Conservation (phyloP, 2,113 vertebrate species). For the Rhabdornis inornatus region DNA sequence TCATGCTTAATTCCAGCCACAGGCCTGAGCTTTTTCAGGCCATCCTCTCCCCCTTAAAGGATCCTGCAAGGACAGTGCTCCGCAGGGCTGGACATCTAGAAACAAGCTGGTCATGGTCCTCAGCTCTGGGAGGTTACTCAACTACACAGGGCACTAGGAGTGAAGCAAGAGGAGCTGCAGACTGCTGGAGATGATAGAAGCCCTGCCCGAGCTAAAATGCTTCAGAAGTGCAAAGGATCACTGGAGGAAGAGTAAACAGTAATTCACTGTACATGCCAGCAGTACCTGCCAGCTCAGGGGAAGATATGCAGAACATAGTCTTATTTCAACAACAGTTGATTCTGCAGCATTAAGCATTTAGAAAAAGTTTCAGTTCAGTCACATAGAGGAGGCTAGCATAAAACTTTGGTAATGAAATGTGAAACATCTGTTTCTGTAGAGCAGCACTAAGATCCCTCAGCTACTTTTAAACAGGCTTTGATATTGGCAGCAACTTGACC, state of each 20-base stretch:
- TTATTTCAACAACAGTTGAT: background rate
- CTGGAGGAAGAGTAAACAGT: background rate
- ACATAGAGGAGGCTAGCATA: background rate
- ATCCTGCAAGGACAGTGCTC: background rate
- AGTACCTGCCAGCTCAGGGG: background rate
- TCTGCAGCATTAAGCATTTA: background rate
- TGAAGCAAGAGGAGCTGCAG: background rate
- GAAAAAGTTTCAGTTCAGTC: background rate
- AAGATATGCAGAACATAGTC: background rate
- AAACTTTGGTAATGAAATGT: background rate
- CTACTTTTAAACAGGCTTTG: constrained; percentile 29
- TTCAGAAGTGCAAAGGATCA: background rate
- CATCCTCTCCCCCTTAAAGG: accelerated
- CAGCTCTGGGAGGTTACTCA: background rate
- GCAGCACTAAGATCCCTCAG: background rate
- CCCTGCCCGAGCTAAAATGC: background rate
- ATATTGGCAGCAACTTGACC: background rate
- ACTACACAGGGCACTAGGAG: background rate
- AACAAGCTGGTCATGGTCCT: background rate
- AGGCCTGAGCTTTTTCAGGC: background rate
- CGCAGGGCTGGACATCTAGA: background rate
- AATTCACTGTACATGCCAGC: background rate
- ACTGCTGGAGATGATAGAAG: background rate
- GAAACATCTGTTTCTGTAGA: constrained; percentile 16
- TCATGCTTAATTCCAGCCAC: background rate